phyloP scores from a whole-genome alignment of 2,113 vertebrate species.

The Poecile atricapillus region DNA sequence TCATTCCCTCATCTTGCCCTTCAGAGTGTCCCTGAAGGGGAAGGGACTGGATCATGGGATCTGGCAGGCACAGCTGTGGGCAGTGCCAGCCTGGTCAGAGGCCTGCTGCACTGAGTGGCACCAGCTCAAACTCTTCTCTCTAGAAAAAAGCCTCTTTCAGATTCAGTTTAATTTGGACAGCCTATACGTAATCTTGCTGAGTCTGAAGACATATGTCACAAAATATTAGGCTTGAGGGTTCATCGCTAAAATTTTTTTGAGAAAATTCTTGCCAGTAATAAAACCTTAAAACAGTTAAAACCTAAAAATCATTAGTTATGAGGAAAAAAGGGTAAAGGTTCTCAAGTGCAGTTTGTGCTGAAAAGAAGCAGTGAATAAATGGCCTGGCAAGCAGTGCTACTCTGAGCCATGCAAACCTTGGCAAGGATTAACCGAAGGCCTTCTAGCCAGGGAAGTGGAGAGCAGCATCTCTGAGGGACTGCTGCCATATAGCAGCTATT shows the following conservation, averaged over 20 bases:
- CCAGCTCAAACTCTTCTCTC: background rate
- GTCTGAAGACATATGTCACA: background rate
- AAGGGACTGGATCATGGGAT: background rate
- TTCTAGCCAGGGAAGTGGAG: background rate
- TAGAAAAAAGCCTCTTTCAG: background rate
- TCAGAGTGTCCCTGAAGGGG: background rate
- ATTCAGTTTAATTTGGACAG: background rate
- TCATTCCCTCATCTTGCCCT: background rate
- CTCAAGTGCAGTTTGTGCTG: background rate
- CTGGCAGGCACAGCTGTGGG: fast-evolving
- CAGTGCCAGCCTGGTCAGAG: background rate
- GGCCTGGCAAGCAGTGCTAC: background rate
- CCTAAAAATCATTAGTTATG: background rate
- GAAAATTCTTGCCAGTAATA: background rate
- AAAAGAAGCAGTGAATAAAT: background rate
- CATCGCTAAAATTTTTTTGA: background rate
- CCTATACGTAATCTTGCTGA: background rate
- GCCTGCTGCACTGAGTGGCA: background rate
- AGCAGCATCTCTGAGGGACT: background rate
- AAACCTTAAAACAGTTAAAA: background rate
- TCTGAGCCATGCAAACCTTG: background rate
- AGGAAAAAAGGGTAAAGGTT: background rate
- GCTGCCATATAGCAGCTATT: background rate
- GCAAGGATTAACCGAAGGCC: background rate
- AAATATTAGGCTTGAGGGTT: background rate